A percentile compares a stretch with the other conserved stretches of the same genome.
Evolutionary conservation across 2,888 invertebrate species (phyloP).

Genomic region (Augiades crinisus): DNA sequence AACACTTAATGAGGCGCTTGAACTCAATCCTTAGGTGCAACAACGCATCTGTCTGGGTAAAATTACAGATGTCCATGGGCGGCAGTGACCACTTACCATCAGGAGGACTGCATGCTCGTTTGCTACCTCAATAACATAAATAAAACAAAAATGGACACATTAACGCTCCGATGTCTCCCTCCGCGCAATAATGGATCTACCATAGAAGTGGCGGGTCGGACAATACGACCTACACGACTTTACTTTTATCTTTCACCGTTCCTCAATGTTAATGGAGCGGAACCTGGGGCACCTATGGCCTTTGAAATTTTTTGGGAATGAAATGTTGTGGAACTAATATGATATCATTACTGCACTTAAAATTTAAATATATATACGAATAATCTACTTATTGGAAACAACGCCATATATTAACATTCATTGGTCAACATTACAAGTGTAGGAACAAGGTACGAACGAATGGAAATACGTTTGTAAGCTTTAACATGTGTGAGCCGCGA

Average conservation of each 20-base stretch:
- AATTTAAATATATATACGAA: not conserved
- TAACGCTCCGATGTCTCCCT: constrained; percentile 41
- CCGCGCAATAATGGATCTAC: constrained; percentile 35
- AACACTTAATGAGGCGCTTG: too few relatives aligned
- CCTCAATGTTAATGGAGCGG: not conserved
- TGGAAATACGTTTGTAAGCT: too few relatives aligned
- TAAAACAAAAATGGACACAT: constrained; percentile 50
- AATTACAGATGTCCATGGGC: too few relatives aligned
- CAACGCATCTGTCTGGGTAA: too few relatives aligned
- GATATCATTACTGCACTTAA: not conserved
- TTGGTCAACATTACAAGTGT: too few relatives aligned
- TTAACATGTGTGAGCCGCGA: too few relatives aligned
- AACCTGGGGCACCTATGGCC: constrained; percentile 1
- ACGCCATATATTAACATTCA: too few relatives aligned
- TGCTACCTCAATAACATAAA: too few relatives aligned
- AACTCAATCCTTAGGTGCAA: constrained; percentile 10
- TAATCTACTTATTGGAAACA: too few relatives aligned
- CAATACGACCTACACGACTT: not conserved
- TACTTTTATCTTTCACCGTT: constrained; percentile 2
- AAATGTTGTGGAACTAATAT: constrained; percentile 6
- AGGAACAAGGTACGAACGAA: too few relatives aligned
- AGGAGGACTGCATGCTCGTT: too few relatives aligned
- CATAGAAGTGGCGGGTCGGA: not conserved
- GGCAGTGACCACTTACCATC: too few relatives aligned
- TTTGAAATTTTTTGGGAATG: not conserved